Percentiles rank a stretch among this genome's conserved stretches.
Conservation (phyloP, 2,888 invertebrate species). For the Emmelina monodactyla region DNA sequence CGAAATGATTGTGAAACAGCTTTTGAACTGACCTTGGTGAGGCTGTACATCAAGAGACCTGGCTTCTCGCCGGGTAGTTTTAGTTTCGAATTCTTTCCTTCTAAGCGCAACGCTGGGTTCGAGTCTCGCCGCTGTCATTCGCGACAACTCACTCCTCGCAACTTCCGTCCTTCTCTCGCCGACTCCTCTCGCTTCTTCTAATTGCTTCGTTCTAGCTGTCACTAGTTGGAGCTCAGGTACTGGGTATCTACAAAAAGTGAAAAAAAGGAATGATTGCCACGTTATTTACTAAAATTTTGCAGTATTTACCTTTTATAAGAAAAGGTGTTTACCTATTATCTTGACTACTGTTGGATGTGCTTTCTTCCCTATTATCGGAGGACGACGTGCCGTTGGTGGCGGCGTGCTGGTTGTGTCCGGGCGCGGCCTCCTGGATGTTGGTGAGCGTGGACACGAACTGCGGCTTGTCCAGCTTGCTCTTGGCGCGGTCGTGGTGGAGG, state of each 20-base stretch:
- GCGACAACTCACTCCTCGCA: constrained; percentile 72
- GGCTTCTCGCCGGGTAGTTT: constrained; percentile 47
- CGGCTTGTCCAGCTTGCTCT: constrained; percentile 47
- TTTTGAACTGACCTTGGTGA: constrained; percentile 29
- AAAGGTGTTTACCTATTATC: constrained; percentile 43
- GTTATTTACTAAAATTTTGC: background rate
- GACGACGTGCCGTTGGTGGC: constrained; percentile 56
- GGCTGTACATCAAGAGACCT: constrained; percentile 56
- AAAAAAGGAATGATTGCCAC: background rate
- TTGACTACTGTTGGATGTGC: constrained; percentile 36
- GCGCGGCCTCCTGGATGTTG: constrained; percentile 70
- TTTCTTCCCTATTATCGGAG: constrained; percentile 36
- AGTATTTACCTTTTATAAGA: background rate
- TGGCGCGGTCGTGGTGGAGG: constrained; percentile 37
- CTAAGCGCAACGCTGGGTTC: constrained; percentile 79
- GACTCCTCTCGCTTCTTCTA: constrained; percentile 73
- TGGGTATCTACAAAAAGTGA: constrained; percentile 36
- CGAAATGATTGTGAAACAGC: background rate
- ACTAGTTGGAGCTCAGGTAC: constrained; percentile 71
- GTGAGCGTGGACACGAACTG: constrained; percentile 68
- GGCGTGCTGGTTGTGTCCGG: constrained; percentile 42
- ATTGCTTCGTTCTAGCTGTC: constrained; percentile 75
- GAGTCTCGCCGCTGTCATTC: constrained; percentile 71
- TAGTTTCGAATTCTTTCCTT: constrained; percentile 75
- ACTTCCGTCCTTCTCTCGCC: constrained; percentile 71